Evolutionary conservation across 2,113 vertebrate genomes (phyloP), one percentile per base, ranked within the genome.

Genomic region (Erinaceus europaeus): DNA sequence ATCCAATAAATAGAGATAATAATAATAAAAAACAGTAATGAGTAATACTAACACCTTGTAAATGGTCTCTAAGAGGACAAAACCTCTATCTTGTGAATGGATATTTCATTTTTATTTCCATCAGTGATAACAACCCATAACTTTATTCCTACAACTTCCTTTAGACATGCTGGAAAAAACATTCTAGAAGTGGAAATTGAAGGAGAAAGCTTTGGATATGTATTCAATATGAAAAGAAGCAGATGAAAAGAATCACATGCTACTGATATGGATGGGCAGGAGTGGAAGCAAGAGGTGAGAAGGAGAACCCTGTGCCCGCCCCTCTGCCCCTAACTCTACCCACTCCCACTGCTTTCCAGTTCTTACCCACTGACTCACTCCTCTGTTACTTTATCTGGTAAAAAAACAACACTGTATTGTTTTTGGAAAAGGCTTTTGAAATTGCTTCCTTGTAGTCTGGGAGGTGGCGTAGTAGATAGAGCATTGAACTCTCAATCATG

Each of bases 311-410:
- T 12, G 2, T 3, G 9, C 53, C 40, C 29, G 44, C 18, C n/a
- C 3, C 10, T 23, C 62, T 32, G 20, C 6, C 57, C 20, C 38
- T 23, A 42, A 13, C 62, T 32, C 25, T 6, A 57, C 20, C 44
- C 34, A 36, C n/a, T 9, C 13, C 25, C 20, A 9, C n/a, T 1
- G 0, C 21, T 1, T 14, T 25, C n/a, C 17, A 0, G 2, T 29
- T 50, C 64, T 57, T 65, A 20, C 15, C 34, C 12, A 2, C 29
- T 10, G 18, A 0, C 38, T 52, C 13, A n/a, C n/a, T n/a, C n/a
- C n/a, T n/a, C n/a, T n/a, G n/a, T n/a, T n/a, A n/a, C n/a, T n/a
- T n/a, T n/a, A n/a, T n/a, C n/a, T n/a, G n/a, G n/a, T n/a, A n/a
- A n/a, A n/a, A n/a, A n/a, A n/a, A n/a, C n/a, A n/a, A n/a, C n/a